A percentile compares a stretch with the other conserved stretches of the same genome.
phyloP scores from a whole-genome alignment of 2,113 vertebrate genomes.

The Marmota flaviventris region DNA sequence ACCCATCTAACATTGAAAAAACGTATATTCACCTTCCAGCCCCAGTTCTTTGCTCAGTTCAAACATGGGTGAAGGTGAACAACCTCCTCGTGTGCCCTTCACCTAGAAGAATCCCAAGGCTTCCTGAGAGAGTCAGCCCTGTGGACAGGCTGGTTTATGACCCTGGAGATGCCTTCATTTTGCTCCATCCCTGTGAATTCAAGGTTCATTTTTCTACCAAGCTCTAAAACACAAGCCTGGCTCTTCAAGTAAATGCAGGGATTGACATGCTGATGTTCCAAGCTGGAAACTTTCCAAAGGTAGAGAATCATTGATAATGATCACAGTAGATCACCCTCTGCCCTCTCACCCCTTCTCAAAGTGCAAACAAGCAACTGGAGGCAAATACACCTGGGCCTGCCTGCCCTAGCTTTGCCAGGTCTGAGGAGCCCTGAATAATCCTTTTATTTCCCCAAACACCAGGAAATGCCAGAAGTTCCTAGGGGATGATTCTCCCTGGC shows the following conservation, averaged over 20 bases:
- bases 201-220: not conserved
- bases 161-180: not conserved
- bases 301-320: not conserved
- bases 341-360: not conserved
- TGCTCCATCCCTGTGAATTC: not conserved
- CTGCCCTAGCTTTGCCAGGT: not conserved
- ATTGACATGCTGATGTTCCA: not conserved
- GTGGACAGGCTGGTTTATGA: not conserved
- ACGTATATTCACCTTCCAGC: not conserved
- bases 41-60: not conserved
- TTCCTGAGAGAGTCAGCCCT: not conserved
- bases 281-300: not conserved
- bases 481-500: not conserved
- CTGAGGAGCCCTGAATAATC: not conserved
- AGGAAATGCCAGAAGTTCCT: constrained; percentile 5
- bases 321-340: not conserved
- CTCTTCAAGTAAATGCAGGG: not conserved
- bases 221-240: not conserved
- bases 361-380: not conserved
- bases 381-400: not conserved
- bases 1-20: not conserved
- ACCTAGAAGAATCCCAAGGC: not conserved
- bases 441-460: not conserved
- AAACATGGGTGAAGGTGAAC: not conserved
- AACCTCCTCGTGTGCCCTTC: not conserved